Conservation (phyloP, 1,140 invertebrate genomes). For the Drosophila santomea region DNA sequence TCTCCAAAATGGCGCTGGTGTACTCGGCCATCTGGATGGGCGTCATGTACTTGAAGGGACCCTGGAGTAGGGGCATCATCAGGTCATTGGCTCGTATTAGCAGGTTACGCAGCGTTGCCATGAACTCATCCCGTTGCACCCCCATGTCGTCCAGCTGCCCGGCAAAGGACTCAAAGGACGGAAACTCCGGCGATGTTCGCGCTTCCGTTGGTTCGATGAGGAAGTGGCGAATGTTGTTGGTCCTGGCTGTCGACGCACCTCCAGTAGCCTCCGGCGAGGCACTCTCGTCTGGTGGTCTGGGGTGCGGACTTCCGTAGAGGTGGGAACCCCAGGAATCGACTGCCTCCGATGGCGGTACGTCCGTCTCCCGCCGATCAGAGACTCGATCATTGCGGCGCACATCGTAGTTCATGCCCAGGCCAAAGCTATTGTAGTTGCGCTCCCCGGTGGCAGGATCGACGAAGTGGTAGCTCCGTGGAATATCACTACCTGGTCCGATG, state of each 20-base stretch:
- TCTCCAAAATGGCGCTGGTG: slow-evolving; percentile 45
- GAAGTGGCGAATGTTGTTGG: background rate
- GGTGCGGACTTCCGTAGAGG: no score
- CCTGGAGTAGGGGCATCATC: slow-evolving; percentile 46
- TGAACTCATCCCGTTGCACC: slow-evolving; percentile 41
- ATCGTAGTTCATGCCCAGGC: slow-evolving; percentile 14
- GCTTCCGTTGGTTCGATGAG: background rate
- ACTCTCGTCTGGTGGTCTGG: no score
- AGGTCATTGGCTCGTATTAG: slow-evolving; percentile 60
- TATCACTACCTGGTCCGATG: slow-evolving; percentile 20
- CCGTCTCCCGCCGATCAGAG: background rate
- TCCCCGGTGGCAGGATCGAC: background rate
- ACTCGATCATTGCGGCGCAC: no score
- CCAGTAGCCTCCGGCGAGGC: no score
- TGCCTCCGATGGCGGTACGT: background rate
- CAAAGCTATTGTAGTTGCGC: slow-evolving; percentile 33
- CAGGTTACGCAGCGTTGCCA: slow-evolving; percentile 53
- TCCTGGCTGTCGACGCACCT: background rate
- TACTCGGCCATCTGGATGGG: slow-evolving; percentile 56
- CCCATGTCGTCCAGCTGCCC: slow-evolving; percentile 28
- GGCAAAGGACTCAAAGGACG: slow-evolving; percentile 48
- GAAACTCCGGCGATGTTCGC: background rate
- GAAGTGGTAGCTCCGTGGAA: slow-evolving; percentile 9
- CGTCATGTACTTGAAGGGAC: slow-evolving; percentile 42
- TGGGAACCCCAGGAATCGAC: background rate